Evolutionary conservation across 2,888 invertebrate species (phyloP), one percentile per base, ranked within the genome.

Genomic region (Acronicta aceris): DNA sequence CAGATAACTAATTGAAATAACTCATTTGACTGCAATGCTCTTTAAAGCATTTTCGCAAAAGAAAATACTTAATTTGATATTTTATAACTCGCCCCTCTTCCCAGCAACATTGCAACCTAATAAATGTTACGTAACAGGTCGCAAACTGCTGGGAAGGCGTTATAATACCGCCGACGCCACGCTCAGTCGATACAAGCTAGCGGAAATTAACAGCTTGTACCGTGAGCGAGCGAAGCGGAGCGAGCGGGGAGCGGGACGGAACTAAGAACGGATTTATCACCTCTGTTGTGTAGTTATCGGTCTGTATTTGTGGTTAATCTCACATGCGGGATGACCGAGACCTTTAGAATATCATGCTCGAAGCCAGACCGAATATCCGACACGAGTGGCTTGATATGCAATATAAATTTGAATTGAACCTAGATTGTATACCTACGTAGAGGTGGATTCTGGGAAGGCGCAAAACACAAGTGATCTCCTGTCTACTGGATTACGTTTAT

Each of bases 181-280:
- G 87, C 89, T 88, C 85, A 83, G 83, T 81, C 89, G 89, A 91
- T 92, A 92, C 91, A 91, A 88, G 88, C 88, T 79, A 83, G 89
- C 93, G 93, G 93, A 94, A 94, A 94, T 93, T 93, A 94, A 93
- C 91, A 90, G 90, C 89, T 88, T 84, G 88, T 85, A 88, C 89
- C 83, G 81, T 74, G 73, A 83, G 83, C 76, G 74, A 84, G 83
- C 82, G 76, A 80, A 83, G 83, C 73, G 75, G 74, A 71, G 76
- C 69, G 83, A 79, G 82, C 60, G 61, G 50, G 58, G 53, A 63
- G 76, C 75, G 66, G 65, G 70, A 80, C 87, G 88, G 89, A 87
- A 88, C 85, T 84, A 70, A 76, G 75, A 71, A 79, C 74, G 83
- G 85, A 91, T 90, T 90, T 90, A 89, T 90, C 87, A 84, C 79